Conservation (phyloP, 1,140 invertebrate genomes). For the Drosophila sproati region DNA sequence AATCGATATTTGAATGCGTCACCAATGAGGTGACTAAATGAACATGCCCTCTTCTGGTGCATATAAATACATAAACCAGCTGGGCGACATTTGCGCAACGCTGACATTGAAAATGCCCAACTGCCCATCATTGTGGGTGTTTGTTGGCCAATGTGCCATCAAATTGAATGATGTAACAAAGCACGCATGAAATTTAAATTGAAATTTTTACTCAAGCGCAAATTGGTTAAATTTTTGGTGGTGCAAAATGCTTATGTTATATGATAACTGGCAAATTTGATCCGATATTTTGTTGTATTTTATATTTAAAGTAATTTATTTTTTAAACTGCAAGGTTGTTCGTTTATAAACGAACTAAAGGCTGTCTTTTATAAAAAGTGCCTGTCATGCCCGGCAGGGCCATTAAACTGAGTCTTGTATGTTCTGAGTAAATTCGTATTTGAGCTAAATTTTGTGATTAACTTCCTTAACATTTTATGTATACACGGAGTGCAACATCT, state of each 20-base stretch:
- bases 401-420: slow-evolving; percentile 33
- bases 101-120: slow-evolving; percentile 78
- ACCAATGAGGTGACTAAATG: slow-evolving; percentile 7
- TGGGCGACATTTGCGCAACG: slow-evolving; percentile 67
- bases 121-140: slow-evolving; percentile 61
- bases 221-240: not conserved
- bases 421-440: slow-evolving; percentile 49
- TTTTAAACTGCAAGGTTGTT: slow-evolving; percentile 35
- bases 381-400: slow-evolving; percentile 22
- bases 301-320: not conserved
- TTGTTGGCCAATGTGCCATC: slow-evolving; percentile 72
- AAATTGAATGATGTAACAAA: slow-evolving; percentile 67
- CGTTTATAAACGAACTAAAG: slow-evolving; percentile 31
- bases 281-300: not conserved
- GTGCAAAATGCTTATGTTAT: slow-evolving; percentile 10
- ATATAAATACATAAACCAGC: slow-evolving; percentile 26
- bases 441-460: not conserved
- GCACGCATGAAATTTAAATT: slow-evolving; percentile 56
- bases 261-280: no score
- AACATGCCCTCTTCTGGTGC: not conserved
- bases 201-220: not conserved
- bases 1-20: not conserved
- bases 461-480: slow-evolving; percentile 20
- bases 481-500: slow-evolving; percentile 45
- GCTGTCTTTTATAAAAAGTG: not conserved